Evolutionary conservation across 2,113 vertebrate genomes (phyloP).

Genomic region (Stigmatopora nigra): DNA sequence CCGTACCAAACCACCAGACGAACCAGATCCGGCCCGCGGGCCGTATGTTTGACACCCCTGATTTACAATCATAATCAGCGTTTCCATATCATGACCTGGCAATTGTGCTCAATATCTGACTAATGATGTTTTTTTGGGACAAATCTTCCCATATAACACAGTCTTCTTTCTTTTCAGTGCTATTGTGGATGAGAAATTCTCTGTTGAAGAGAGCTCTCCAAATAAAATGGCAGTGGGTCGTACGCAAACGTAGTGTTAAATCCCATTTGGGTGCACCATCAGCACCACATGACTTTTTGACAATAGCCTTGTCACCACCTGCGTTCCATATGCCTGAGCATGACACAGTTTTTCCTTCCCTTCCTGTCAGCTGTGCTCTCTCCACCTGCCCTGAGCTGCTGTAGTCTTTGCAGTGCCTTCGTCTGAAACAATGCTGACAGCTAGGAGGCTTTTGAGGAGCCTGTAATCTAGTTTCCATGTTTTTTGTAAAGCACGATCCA

Average conservation of each 20-base stretch:
- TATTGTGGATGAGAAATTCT: slow-evolving; percentile 1
- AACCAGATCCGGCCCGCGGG: too few relatives aligned
- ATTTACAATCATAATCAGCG: slow-evolving; percentile 35
- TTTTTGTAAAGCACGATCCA: not conserved
- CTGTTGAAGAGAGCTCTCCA: slow-evolving; percentile 4
- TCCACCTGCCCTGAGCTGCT: slow-evolving; percentile 6
- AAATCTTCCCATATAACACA: slow-evolving; percentile 14
- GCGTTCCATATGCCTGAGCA: slow-evolving; percentile 18
- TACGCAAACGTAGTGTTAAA: not conserved
- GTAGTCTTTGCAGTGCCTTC: slow-evolving; percentile 15
- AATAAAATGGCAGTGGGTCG: not conserved
- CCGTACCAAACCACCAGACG: too few relatives aligned
- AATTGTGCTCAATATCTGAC: too few relatives aligned
- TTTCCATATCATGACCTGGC: slow-evolving; percentile 39
- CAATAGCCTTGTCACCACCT: slow-evolving; percentile 13
- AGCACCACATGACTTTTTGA: slow-evolving; percentile 25
- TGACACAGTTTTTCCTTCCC: slow-evolving; percentile 4
- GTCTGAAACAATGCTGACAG: not conserved
- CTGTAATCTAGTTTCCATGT: not conserved
- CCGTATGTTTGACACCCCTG: too few relatives aligned
- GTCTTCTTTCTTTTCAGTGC: not conserved
- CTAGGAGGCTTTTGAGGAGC: not conserved
- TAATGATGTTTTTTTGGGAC: slow-evolving; percentile 22
- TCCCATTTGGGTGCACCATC: slow-evolving; percentile 9
- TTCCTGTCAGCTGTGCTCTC: slow-evolving; percentile 21